Evolutionary conservation across 2,113 vertebrate species (phyloP), one percentile per base, ranked within the genome.

Genomic region (Tursiops truncatus): DNA sequence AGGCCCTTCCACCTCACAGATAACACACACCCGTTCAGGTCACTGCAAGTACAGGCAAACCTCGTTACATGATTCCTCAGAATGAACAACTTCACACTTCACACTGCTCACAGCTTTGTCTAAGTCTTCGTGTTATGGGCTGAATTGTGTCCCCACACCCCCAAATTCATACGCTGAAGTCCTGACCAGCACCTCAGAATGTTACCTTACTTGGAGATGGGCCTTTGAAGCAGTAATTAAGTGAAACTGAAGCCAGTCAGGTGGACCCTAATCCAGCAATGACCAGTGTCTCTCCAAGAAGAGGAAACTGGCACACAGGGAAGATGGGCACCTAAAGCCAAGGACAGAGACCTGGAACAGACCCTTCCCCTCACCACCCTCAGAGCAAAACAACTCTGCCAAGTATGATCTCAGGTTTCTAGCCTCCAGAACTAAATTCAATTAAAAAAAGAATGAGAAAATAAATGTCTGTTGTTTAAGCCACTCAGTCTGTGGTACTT

Each of bases 61-160:
- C 31, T 7, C n/a, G 38, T 33, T 63, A 14, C 23, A 23, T 3
- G 20, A 10, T 7, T 53, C 56, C 79, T 91, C 20, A 56, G 41
- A 68, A 63, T 6, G n/a, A 44, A 13, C 0, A 0, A 20, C 26
- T 47, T 31, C 11, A 56, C 56, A 20, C 14, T 53, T 25, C 1
- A 15, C 17, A 10, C 10, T 38, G n/a, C 28, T 94, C 41, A 5
- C 3, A 1, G 58, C 36, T 28, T 15, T 36, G 53, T 20, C 50
- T 33, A 31, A 28, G 7, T 25, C 10, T 94, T 47, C 2, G 2
- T 20, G 33, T 28, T 26, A 9, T 31, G n/a, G 20, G 11, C 26
- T 88, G 5, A 81, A 33, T 2, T 8, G 14, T 36, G 41, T 31
- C 38, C 62, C 56, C 60, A 8, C 8, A 13, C 36, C 9, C 1